Base-by-base conservation (phyloP, 2,888 invertebrate genomes). In the Trichacis sp. region DNA sequence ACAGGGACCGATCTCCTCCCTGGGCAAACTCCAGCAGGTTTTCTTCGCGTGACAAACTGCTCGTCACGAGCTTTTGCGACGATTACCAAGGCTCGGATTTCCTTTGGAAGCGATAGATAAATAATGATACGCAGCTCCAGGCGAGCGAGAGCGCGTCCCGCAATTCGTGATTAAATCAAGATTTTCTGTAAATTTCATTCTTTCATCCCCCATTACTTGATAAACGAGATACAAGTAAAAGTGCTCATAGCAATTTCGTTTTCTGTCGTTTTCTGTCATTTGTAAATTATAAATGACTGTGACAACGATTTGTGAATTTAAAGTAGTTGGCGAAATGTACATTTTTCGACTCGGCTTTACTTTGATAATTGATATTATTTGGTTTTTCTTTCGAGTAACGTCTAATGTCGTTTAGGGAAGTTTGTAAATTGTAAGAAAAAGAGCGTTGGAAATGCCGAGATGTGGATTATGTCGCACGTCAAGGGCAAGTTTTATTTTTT, bases 151-250 rank as follows among this genome's bases (percentile, higher is more conserved):
- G 72, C 48, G 81, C 62, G 79, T 83, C 82, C 79, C 78, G 58
- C 53, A 68, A 62, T 74, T 65, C 74, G 74, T 77, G 71, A 73
- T 81, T 82, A 77, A 80, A 77, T 71, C 61, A 70, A 54, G 73
- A 77, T 79, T 77, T 80, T 82, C 78, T 84, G 84, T 84, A 83
- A 79, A 84, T 82, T 84, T 81, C 80, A 77, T 77, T 79, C 55
- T 59, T 45, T 40, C 53, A 36, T 18, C n/a, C 52, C 18, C 67
- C 72, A 73, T 78, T 77, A 80, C 75, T 81, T 78, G 80, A 58
- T 58, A 38, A 58, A 38, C 38, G 29, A 45, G 60, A 45, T 60
- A 49, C 29, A 52, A 56, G 59, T 56, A 59, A 61, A 63, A 45
- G 29, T 46, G 38, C 30, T 45, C 51, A 15, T 63, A 45, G 18